Conservation (phyloP, 2,113 vertebrate species). For the Forbesichthys agassizii region DNA sequence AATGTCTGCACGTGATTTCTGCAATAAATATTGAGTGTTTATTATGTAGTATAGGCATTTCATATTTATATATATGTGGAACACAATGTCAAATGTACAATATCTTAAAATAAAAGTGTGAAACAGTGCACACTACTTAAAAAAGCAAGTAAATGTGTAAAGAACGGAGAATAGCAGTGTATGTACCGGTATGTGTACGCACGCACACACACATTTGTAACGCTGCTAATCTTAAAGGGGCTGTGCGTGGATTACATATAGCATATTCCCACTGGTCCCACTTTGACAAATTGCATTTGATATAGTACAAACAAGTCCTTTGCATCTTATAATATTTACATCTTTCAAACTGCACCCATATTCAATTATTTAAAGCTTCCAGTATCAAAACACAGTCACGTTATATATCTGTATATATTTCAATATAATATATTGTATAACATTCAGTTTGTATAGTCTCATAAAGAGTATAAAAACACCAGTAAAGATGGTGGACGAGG, state of each 20-base stretch:
- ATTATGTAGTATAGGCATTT: background rate
- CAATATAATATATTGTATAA: conserved; percentile 66
- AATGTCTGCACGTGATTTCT: conserved; percentile 50
- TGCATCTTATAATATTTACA: conserved; percentile 69
- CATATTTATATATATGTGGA: conserved; percentile 51
- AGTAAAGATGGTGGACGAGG: conserved; percentile 57
- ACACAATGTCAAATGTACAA: conserved; percentile 73
- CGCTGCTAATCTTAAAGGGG: conserved; percentile 60
- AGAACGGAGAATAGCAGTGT: conserved; percentile 25
- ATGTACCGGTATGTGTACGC: conserved; percentile 11
- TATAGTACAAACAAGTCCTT: conserved; percentile 41
- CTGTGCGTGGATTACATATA: conserved; percentile 52
- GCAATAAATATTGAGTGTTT: conserved; percentile 73
- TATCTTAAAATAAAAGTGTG: conserved; percentile 39
- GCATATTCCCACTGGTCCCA: conserved; percentile 24
- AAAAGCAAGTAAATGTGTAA: conserved; percentile 25
- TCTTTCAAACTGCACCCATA: conserved; percentile 39
- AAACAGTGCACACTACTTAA: conserved; percentile 20
- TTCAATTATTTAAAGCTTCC: conserved; percentile 70
- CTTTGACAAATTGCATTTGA: conserved; percentile 15
- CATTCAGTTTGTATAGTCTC: conserved; percentile 45
- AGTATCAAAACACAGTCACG: conserved; percentile 77
- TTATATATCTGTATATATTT: conserved; percentile 48
- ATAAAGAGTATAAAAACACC: conserved; percentile 71
- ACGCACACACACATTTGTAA: conserved; percentile 26